phyloP scores from a whole-genome alignment of 2,113 vertebrate genomes.

The Gnathonemus echidnorhynchus region DNA sequence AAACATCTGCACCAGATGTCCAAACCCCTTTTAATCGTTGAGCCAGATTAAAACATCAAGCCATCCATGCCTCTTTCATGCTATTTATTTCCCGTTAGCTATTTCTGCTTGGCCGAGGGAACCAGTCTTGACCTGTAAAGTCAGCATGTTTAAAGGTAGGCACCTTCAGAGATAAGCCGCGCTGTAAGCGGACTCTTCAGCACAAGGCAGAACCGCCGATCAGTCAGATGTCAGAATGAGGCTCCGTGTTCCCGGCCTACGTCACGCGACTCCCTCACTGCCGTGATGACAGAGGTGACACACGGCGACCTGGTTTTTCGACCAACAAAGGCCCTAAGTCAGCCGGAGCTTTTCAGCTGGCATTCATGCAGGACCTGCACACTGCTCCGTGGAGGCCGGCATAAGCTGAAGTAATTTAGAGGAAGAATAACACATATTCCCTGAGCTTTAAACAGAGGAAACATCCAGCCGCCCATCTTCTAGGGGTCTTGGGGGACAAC shows the following conservation, averaged over 20 bases:
- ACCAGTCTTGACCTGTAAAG: not conserved
- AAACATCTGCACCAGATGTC: too few relatives aligned
- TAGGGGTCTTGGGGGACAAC: not conserved
- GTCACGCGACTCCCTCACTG: not conserved
- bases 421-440: not conserved
- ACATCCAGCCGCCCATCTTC: not conserved
- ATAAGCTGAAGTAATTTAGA: not conserved
- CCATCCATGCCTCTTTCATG: not conserved
- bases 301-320: not conserved
- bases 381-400: not conserved
- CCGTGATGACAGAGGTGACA: not conserved
- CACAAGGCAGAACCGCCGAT: not conserved
- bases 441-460: not conserved
- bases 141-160: not conserved
- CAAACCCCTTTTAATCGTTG: too few relatives aligned
- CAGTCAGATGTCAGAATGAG: not conserved
- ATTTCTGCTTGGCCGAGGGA: not conserved
- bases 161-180: not conserved
- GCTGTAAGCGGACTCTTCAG: not conserved
- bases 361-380: not conserved
- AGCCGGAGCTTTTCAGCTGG: not conserved
- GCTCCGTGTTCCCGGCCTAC: not conserved
- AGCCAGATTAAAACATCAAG: conserved; percentile 7
- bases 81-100: not conserved
- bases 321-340: not conserved